phyloP scores from a whole-genome alignment of 1,140 invertebrate species.

The Sweltsa coloradensis region DNA sequence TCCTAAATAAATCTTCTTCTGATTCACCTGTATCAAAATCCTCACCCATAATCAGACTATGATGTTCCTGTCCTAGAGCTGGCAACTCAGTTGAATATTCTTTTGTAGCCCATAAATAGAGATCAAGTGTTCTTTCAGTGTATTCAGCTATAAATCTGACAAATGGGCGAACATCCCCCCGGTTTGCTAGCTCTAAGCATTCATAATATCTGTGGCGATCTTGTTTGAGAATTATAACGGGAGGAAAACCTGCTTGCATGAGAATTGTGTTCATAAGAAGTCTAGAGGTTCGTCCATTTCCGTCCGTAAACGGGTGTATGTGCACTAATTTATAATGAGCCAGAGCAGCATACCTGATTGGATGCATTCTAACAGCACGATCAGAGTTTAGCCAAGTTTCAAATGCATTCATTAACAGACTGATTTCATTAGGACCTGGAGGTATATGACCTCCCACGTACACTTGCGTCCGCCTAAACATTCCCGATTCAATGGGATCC shows the following conservation, averaged over 20 bases:
- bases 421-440: conserved; percentile 67
- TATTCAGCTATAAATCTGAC: conserved; percentile 90
- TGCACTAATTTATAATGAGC: conserved; percentile 71
- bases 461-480: conserved; percentile 74
- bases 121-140: conserved; percentile 84
- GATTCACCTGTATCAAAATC: no score
- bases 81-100: conserved; percentile 36
- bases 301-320: conserved; percentile 87
- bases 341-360: conserved; percentile 60
- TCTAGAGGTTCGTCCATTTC: conserved; percentile 88
- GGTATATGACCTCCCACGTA: conserved; percentile 88
- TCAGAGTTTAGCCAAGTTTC: conserved; percentile 84
- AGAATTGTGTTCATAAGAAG: conserved; percentile 93
- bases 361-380: conserved; percentile 68
- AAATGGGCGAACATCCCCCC: conserved; percentile 85
- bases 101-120: conserved; percentile 74
- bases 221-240: conserved; percentile 88
- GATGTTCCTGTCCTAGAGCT: conserved; percentile 28
- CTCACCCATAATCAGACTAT: no score
- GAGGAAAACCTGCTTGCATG: conserved; percentile 96
- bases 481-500: conserved; percentile 76
- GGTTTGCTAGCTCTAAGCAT: conserved; percentile 77
- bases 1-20: no score
- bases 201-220: conserved; percentile 79
- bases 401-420: conserved; percentile 75